Conservation (phyloP, 2,113 vertebrate species). For the Ranitomeya variabilis region DNA sequence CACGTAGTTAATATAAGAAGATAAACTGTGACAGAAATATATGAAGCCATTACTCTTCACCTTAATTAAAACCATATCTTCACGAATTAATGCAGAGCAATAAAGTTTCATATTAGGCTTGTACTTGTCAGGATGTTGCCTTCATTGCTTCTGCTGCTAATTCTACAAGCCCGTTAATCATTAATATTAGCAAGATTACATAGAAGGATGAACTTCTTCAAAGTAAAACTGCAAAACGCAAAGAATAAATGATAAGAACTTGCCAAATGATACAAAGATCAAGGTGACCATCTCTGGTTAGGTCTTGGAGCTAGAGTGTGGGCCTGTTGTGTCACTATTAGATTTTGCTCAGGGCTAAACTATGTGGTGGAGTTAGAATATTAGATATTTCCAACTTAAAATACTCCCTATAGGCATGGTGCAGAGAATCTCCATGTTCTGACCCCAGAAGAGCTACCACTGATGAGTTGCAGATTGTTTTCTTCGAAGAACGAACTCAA, state of each 20-base stretch:
- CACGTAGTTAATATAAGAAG: not conserved
- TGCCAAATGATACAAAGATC: not conserved
- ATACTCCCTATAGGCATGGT: too few species aligned
- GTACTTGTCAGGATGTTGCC: constrained; percentile 22
- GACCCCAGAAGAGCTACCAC: too few species aligned
- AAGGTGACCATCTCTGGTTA: not conserved
- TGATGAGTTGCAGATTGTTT: too few species aligned
- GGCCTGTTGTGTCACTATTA: not conserved
- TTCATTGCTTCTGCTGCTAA: constrained; percentile 5
- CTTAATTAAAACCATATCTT: constrained; percentile 41
- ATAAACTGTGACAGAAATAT: constrained; percentile 17
- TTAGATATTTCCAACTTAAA: not conserved
- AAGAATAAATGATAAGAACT: not conserved
- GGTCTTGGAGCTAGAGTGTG: not conserved
- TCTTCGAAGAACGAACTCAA: too few species aligned
- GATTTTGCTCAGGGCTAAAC: not conserved
- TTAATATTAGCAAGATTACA: not conserved
- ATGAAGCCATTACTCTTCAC: constrained; percentile 12
- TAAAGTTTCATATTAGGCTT: constrained; percentile 32
- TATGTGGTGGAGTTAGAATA: too few species aligned
- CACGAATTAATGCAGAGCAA: not conserved
- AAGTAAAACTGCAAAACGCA: not conserved
- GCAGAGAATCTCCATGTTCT: too few species aligned
- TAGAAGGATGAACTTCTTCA: not conserved
- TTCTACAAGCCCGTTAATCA: not conserved